phyloP scores from a whole-genome alignment of 35 echinoderm and acorn worm species.

The Lytechinus pictus region DNA sequence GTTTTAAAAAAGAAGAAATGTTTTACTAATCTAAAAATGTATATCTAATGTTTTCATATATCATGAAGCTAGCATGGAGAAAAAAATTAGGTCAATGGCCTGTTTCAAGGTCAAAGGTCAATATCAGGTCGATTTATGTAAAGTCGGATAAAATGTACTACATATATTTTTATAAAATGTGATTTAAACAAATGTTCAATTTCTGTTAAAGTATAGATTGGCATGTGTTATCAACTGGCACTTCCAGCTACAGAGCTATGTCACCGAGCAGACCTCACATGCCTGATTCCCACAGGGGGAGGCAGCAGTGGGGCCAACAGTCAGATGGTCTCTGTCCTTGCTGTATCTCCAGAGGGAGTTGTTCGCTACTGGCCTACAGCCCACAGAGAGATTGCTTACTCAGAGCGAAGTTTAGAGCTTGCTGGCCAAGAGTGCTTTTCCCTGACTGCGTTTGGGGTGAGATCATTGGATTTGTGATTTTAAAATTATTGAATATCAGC shows the following conservation, averaged over 20 bases:
- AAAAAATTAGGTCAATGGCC: no score
- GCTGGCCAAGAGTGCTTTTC: constrained; percentile 94
- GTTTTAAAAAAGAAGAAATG: no score
- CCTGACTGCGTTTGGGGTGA: constrained; percentile 85
- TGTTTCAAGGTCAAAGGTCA: no score
- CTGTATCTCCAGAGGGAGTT: constrained; percentile 93
- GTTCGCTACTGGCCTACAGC: constrained; percentile 92
- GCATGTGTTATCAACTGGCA: constrained; percentile 80
- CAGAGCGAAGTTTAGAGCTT: constrained; percentile 84
- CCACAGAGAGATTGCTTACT: constrained; percentile 82
- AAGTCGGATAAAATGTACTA: no score
- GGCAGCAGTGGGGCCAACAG: constrained; percentile 17
- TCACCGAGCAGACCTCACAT: constrained; percentile 82
- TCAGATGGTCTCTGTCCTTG: constrained; percentile 67
- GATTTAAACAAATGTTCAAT: no score
- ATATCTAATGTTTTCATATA: no score
- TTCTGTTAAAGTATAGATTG: neutral
- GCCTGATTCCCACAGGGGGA: constrained; percentile 74
- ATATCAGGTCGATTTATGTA: no score
- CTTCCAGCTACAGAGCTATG: constrained; percentile 91
- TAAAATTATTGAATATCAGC: no score
- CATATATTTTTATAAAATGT: no score
- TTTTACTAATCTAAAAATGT: no score
- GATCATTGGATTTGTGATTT: neutral
- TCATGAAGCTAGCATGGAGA: no score